These are phyloP conservation scores for Prunella fulvescens DNA, from an alignment of 2,113 vertebrate species.

Conservation along the genomic window DNA sequence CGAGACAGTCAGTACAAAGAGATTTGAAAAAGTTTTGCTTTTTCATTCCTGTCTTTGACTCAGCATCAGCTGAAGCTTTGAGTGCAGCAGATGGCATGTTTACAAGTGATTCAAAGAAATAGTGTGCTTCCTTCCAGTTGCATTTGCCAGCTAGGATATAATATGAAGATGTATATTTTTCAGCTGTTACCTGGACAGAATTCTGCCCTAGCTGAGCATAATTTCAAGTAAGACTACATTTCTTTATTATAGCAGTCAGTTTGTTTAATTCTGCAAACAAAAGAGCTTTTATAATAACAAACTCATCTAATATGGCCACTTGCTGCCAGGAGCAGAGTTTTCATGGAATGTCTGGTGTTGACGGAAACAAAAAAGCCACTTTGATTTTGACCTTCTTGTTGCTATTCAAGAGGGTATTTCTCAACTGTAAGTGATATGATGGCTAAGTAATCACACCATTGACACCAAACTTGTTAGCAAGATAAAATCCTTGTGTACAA, in stretches of 20 bases:
- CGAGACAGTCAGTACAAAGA: neutral
- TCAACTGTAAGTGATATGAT: neutral
- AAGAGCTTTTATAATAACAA: neutral
- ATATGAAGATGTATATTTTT: neutral
- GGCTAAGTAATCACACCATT: neutral
- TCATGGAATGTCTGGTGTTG: neutral
- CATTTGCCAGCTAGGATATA: neutral
- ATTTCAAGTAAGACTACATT: neutral
- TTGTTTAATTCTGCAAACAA: neutral
- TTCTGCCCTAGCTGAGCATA: neutral
- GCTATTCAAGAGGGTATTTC: neutral
- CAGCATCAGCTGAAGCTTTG: neutral
- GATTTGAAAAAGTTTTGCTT: neutral
- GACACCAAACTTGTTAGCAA: neutral
- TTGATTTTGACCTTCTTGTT: neutral
- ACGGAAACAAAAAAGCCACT: neutral
- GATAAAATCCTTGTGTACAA: neutral
- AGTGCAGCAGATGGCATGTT: neutral
- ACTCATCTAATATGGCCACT: no score
- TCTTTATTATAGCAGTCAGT: neutral
- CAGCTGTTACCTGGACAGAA: neutral
- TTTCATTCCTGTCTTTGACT: neutral
- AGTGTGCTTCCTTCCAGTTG: neutral
- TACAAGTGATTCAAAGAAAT: neutral
- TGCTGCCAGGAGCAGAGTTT: neutral